phyloP scores from a whole-genome alignment of 2,797 vertebrate genomes.

The Mormyrops attenuatus region DNA sequence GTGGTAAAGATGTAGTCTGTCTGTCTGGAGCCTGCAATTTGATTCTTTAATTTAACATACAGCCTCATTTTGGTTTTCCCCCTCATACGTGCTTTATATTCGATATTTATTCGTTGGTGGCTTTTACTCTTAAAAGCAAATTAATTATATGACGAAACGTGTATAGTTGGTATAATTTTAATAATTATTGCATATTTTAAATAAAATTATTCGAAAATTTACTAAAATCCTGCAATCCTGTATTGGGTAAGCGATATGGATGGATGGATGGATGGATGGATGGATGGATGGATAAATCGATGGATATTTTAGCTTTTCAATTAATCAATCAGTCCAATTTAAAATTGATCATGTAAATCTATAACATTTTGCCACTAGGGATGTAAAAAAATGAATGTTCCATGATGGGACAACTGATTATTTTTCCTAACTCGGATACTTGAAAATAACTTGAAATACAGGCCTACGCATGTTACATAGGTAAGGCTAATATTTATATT shows the following conservation, averaged over 20 bases:
- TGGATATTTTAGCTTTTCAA: not conserved
- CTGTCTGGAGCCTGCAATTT: not conserved
- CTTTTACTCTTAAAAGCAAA: not conserved
- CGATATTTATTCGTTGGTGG: not conserved
- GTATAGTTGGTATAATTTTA: not conserved
- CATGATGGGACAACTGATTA: not conserved
- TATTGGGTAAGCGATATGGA: not conserved
- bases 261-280: not conserved
- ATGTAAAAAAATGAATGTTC: not conserved
- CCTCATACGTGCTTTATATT: not conserved
- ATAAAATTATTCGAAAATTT: not conserved
- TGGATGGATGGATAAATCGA: not conserved
- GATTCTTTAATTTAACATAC: not conserved
- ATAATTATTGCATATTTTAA: not conserved
- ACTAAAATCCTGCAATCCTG: not conserved
- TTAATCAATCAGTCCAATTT: not conserved
- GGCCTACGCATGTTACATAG: not conserved
- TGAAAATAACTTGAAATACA: not conserved
- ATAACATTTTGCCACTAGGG: not conserved
- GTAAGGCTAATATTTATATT: not conserved
- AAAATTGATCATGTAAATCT: not conserved
- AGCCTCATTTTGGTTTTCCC: not conserved
- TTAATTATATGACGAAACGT: not conserved
- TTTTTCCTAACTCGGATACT: not conserved
- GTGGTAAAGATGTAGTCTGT: constrained; percentile 4